Percentiles rank a stretch among this genome's conserved stretches.
These are phyloP conservation scores for Metopolophium dirhodum DNA, from an alignment of 1,140 invertebrate species.

Conservation along the genomic window DNA sequence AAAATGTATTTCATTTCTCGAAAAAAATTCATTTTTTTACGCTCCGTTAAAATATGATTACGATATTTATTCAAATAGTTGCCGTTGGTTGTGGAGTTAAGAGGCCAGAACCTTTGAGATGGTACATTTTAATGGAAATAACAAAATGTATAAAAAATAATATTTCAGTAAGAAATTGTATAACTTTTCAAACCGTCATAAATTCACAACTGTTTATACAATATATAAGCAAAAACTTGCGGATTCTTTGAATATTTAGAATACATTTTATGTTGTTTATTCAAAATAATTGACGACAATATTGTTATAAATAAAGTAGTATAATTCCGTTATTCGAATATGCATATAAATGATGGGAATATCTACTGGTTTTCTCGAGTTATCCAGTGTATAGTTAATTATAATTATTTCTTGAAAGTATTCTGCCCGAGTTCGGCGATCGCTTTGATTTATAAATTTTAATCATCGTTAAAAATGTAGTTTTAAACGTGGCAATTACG, in stretches of 20 bases:
- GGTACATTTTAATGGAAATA: neutral
- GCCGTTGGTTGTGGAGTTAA: neutral
- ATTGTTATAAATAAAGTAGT: neutral
- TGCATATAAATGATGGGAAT: neutral
- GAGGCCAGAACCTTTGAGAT: neutral
- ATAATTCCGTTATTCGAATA: neutral
- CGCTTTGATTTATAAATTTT: no score
- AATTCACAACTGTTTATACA: neutral
- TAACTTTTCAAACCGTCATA: neutral
- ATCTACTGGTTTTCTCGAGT: neutral
- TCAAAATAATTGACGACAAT: neutral
- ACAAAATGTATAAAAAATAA: neutral
- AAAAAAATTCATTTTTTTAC: neutral
- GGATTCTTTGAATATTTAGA: neutral
- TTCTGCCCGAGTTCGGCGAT: neutral
- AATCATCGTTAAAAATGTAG: neutral
- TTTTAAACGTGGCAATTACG: neutral
- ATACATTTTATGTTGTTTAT: neutral
- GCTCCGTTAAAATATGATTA: neutral
- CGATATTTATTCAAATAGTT: neutral
- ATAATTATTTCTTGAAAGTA: neutral
- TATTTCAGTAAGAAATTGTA: neutral
- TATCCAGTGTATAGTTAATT: neutral
- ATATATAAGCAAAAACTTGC: neutral
- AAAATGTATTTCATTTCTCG: neutral